Evolutionary conservation across 92 coral and sea anemone genomes (phyloP), one percentile per base, ranked within the genome.

Genomic region (Phenganax marumi): DNA sequence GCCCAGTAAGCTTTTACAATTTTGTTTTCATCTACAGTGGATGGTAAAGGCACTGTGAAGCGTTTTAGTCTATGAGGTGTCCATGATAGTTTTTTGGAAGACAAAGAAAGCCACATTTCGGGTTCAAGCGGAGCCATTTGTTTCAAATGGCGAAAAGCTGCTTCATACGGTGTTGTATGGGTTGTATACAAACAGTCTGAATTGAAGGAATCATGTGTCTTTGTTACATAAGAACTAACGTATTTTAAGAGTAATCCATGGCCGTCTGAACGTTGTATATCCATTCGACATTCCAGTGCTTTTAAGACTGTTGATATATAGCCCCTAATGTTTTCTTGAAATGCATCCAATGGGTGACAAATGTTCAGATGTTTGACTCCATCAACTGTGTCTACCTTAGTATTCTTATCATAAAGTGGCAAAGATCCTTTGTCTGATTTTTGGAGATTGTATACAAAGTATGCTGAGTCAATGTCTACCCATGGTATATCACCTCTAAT

Each of bases 291-390:
- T n/a, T n/a, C n/a, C n/a, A n/a, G n/a, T n/a, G n/a, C n/a, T n/a
- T n/a, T n/a, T n/a, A 87, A 19, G 12, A 81, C 11, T 4, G 87
- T 85, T 25, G 79, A 39, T 12, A 90, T 25, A 52, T 90, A 90
- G 1, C 84, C 90, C 7, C 90, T 55, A 13, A 90, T 39, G 48
- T 87, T 87, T 6, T 56, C 8, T 0, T 21, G 23, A 7, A 70
- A 82, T 2, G 87, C 90, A 2, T 89, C 73, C 0, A 18, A 6
- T 0, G 85, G 85, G 26, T 85, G 86, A 13, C 13, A 7, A 12
- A 85, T 66, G 7, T 66, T 66, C 3, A 66, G n/a, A 23, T 7
- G 6, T 13, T 5, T 66, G 73, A 54, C 24, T n/a, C n/a, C n/a
- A n/a, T n/a, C n/a, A n/a, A n/a, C n/a, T n/a, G n/a, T n/a, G n/a